Evolutionary conservation across 2,888 invertebrate genomes (phyloP).

Genomic region (Drosophila engyochracea): DNA sequence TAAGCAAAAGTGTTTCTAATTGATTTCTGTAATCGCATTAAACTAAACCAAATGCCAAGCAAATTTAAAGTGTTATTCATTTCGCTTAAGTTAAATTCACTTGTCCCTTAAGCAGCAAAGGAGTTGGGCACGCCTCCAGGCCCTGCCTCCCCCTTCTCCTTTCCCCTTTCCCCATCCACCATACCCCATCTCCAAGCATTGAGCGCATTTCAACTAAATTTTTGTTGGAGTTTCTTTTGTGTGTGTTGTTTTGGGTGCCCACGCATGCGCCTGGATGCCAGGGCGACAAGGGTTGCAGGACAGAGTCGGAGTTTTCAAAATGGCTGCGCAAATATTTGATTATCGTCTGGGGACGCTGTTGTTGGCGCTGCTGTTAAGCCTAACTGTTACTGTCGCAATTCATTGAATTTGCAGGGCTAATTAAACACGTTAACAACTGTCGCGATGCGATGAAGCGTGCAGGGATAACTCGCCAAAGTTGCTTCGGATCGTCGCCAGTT

Average conservation of each 20-base stretch:
- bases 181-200: neutral
- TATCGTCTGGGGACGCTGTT: constrained; percentile 54
- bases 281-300: constrained; percentile 47
- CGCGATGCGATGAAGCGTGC: constrained; percentile 75
- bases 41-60: neutral
- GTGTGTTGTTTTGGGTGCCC: constrained; percentile 32
- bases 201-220: constrained; percentile 37
- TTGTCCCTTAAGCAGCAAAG: constrained; percentile 12
- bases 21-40: neutral
- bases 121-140: constrained; percentile 44
- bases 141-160: neutral
- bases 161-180: neutral
- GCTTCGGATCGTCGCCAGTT: constrained; percentile 64
- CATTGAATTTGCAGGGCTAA: constrained; percentile 82
- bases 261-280: constrained; percentile 63
- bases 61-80: constrained; percentile 30
- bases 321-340: constrained; percentile 84
- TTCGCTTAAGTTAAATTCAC: constrained; percentile 34
- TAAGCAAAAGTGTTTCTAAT: neutral
- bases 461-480: constrained; percentile 71
- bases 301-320: constrained; percentile 80
- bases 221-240: constrained; percentile 2
- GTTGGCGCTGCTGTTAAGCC: constrained; percentile 64
- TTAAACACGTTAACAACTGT: constrained; percentile 81
- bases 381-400: constrained; percentile 81